Conservation (phyloP, 1,140 invertebrate species). For the Periplaneta americana region DNA sequence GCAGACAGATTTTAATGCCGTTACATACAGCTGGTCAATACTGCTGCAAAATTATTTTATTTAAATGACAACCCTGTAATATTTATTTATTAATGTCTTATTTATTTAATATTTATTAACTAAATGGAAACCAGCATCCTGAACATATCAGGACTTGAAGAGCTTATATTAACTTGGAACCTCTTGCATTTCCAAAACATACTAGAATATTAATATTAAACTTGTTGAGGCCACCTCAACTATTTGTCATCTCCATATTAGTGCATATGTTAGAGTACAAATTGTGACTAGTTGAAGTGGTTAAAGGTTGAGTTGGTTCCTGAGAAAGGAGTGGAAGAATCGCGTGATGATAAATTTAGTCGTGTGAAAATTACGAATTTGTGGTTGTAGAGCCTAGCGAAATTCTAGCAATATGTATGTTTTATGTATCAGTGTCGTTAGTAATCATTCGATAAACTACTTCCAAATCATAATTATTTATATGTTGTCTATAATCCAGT, state of each 20-base stretch:
- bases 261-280: conserved; percentile 6
- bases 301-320: not conserved
- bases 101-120: conserved; percentile 8
- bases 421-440: no score
- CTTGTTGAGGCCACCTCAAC: not conserved
- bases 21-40: not conserved
- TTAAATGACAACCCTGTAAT: not conserved
- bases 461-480: no score
- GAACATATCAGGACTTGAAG: conserved; percentile 10
- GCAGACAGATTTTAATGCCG: not conserved
- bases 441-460: no score
- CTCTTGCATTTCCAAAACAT: not conserved
- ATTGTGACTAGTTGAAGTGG: not conserved
- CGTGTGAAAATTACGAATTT: no score
- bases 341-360: no score
- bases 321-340: not conserved
- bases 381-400: no score
- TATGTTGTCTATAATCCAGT: no score
- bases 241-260: no score
- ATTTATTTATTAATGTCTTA: conserved; percentile 11
- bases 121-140: conserved; percentile 5
- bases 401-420: no score
- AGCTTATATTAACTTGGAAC: conserved; percentile 8
- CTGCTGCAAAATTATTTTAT: not conserved
- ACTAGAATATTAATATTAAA: not conserved